Evolutionary conservation across 2,797 vertebrate species (phyloP), one percentile per base, ranked within the genome.

Genomic region (Pangasius krempfi): DNA sequence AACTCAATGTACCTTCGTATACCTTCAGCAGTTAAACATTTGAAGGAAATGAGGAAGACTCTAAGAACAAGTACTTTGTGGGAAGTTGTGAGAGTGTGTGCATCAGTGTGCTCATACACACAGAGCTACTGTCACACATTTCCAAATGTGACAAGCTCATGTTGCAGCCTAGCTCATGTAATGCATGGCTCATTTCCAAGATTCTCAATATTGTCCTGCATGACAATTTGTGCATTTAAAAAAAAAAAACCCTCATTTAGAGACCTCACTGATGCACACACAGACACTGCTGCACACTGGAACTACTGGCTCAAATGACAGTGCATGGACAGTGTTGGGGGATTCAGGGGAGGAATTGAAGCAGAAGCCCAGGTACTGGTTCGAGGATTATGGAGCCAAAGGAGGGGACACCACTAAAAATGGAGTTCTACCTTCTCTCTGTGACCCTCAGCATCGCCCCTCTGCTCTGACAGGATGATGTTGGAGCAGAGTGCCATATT

Each of bases 351-450:
- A 62, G n/a, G 64, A 80, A n/a, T 83, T 60, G 27, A 52, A 81
- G 64, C 18, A 85, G 47, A 85, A 72, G 44, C 10, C 52, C 44
- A 18, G 81, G 52, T 72, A 85, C 25, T 87, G 40, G 86, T 22
- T 73, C 66, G 62, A 37, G 81, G 78, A 60, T n/a, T 25, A 47
- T 56, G 2, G 37, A 70, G 83, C 20, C 75, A 22, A 30, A 78
- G 70, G 64, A 89, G 33, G 10, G 85, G 70, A 12, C 97, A 98
- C 97, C 97, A 98, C 96, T 90, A 95, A 95, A 91, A 94, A 93
- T 93, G 92, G 90, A 97, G 96, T 89, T 94, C 92, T 90, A 93
- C 92, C 89, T 96, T 95, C 70, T 95, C 89, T 90, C 94, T 37
- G 22, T 92, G 95, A 86, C 88, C 83, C 20, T 94, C 91, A 73